Conservation (phyloP, 2,113 vertebrate genomes). For the Verasper variegatus region DNA sequence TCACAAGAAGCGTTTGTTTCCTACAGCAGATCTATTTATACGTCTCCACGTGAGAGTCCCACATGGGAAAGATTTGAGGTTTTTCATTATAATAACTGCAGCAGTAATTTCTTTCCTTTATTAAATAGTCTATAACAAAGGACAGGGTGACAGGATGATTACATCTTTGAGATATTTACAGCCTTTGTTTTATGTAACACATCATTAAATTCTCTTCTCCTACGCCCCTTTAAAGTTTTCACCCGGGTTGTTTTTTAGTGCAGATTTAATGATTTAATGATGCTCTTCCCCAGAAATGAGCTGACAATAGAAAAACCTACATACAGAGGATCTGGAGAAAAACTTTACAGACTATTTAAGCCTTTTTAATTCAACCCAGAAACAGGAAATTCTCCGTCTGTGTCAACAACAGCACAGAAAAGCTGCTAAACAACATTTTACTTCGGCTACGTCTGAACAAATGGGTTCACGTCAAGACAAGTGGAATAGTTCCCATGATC, state of each 20-base stretch:
- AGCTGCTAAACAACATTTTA: no score
- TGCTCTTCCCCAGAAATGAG: background rate
- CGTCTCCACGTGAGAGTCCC: background rate
- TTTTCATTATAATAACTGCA: background rate
- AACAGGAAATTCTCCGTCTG: background rate
- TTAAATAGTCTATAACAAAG: background rate
- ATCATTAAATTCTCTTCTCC: background rate
- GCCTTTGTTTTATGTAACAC: background rate
- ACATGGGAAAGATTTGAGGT: background rate
- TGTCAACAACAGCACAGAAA: no score
- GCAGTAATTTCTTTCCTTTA: background rate
- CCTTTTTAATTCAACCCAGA: background rate
- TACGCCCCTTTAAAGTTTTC: background rate
- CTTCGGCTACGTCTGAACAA: no score
- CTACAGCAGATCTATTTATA: background rate
- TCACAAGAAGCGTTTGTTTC: background rate
- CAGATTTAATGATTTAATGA: slow-evolving; percentile 7
- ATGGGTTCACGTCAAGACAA: no score
- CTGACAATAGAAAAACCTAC: background rate
- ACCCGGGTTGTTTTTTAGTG: background rate
- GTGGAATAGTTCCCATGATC: no score
- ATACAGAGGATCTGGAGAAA: no score
- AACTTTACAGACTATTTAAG: background rate
- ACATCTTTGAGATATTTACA: background rate
- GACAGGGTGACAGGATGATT: slow-evolving; percentile 11